phyloP scores from a whole-genome alignment of 1,140 invertebrate species.

The Diplogasteroides magnus region DNA sequence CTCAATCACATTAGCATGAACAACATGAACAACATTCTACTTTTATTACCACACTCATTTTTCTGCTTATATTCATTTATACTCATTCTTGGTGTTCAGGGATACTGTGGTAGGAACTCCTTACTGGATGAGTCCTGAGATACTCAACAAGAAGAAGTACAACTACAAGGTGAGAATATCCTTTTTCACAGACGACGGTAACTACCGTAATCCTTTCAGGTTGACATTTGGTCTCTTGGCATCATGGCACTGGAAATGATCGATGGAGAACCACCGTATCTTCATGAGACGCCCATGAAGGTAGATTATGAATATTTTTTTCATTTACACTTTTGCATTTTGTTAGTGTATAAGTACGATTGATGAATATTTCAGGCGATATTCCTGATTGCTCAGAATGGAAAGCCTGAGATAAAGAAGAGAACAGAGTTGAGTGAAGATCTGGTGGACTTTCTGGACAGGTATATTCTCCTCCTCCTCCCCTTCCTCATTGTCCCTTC shows the following conservation, averaged over 20 bases:
- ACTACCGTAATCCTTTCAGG: constrained; percentile 9
- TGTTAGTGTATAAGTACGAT: too few relatives aligned
- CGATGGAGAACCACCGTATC: constrained; percentile 54
- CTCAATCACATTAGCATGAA: too few relatives aligned
- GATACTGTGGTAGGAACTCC: constrained; percentile 69
- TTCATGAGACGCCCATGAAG: constrained; percentile 52
- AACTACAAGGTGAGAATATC: constrained; percentile 48
- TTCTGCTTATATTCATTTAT: too few relatives aligned
- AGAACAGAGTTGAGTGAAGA: constrained; percentile 41
- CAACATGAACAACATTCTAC: too few relatives aligned
- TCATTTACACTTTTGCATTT: too few relatives aligned
- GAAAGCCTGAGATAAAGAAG: constrained; percentile 53
- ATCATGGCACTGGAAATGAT: constrained; percentile 54
- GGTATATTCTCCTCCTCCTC: neutral
- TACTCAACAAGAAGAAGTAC: constrained; percentile 57
- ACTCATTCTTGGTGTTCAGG: too few relatives aligned
- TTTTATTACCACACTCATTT: too few relatives aligned
- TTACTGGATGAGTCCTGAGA: constrained; percentile 71
- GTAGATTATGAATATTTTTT: constrained; percentile 18
- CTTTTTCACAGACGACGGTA: neutral
- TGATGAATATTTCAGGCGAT: constrained; percentile 41
- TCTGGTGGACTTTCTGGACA: constrained; percentile 50
- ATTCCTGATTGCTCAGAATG: constrained; percentile 55
- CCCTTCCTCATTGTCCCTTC: neutral
- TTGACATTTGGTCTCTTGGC: constrained; percentile 54